These are phyloP conservation scores for Salpingus planirostris DNA, from an alignment of 2,888 invertebrate species.

Conservation along the genomic window DNA sequence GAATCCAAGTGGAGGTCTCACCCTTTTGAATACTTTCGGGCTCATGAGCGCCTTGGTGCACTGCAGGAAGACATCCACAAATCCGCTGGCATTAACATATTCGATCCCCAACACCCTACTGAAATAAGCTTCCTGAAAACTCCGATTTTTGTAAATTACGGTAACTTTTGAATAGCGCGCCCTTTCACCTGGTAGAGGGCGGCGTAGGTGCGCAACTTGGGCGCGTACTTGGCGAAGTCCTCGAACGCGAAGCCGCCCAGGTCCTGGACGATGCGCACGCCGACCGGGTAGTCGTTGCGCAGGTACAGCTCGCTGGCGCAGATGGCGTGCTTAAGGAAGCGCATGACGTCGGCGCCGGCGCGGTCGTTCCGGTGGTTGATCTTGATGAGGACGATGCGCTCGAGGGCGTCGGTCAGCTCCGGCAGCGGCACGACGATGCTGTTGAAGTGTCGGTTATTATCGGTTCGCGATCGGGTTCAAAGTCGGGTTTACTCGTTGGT, in stretches of 20 bases:
- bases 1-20: too few species aligned
- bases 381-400: background rate
- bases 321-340: background rate
- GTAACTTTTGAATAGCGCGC: too few species aligned
- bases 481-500: background rate
- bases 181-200: background rate
- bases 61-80: background rate
- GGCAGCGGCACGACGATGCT: background rate
- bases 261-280: background rate
- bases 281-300: background rate
- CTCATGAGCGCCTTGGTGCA: background rate
- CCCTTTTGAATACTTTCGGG: constrained; percentile 2
- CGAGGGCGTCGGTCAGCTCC: background rate
- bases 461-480: background rate
- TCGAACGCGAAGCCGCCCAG: background rate
- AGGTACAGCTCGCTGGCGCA: background rate
- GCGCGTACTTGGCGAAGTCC: background rate
- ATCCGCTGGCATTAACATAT: background rate
- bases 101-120: background rate
- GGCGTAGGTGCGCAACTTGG: background rate
- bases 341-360: background rate
- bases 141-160: too few species aligned
- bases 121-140: constrained; percentile 1
- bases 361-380: background rate
- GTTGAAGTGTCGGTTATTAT: background rate